These are phyloP conservation scores for Lycorma delicatula DNA, from an alignment of 1,140 invertebrate genomes.

Conservation along the genomic window DNA sequence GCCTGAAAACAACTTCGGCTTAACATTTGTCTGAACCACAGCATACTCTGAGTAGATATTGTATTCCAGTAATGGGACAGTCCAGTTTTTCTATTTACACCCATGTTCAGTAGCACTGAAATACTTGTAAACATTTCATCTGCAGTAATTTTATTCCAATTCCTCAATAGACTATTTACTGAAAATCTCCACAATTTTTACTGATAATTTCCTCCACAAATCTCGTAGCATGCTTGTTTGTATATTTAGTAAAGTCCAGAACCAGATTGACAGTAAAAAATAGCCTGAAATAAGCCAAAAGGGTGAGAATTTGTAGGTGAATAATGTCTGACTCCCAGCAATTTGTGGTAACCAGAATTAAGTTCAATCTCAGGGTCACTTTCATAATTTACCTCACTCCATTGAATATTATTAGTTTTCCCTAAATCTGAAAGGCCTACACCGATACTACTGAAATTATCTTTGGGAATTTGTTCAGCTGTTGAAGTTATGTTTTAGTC, in stretches of 20 bases:
- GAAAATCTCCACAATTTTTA: too few relatives aligned
- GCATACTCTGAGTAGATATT: neutral
- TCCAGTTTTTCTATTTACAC: neutral
- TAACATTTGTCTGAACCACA: constrained; percentile 12
- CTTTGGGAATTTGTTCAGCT: neutral
- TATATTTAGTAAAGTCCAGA: neutral
- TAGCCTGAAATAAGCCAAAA: neutral
- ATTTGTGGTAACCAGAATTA: neutral
- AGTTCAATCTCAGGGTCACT: neutral
- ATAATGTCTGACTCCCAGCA: neutral
- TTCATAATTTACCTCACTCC: neutral
- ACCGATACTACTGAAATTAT: neutral
- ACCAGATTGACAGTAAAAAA: neutral
- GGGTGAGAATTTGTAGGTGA: constrained; percentile 1
- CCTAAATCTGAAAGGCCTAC: neutral
- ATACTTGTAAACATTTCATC: neutral
- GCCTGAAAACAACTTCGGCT: constrained; percentile 10
- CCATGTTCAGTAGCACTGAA: neutral
- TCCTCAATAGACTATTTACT: neutral
- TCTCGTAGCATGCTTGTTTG: constrained; percentile 1
- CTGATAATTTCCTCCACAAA: neutral
- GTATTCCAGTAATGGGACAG: neutral
- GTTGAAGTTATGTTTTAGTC: neutral
- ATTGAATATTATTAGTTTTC: neutral
- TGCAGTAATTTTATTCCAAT: neutral